Evolutionary conservation across 2,888 invertebrate species (phyloP), one percentile per base, ranked within the genome.

Genomic region (Epinotia ramella): DNA sequence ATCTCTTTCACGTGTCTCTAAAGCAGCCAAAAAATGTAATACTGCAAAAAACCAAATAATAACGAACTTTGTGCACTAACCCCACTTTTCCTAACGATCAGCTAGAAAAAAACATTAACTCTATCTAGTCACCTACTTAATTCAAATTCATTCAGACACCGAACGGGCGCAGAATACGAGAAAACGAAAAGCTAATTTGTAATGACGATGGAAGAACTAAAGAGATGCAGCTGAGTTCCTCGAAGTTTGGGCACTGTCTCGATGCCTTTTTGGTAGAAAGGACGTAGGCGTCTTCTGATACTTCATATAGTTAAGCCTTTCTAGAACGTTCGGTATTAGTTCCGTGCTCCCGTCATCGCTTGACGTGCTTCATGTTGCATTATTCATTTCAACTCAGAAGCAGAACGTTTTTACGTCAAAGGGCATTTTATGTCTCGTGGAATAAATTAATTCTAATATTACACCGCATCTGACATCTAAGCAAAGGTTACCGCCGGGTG

Each of bases 291-390:
- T 18, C 20, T 16, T 33, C 5, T 13, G 1, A 46, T 24, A 65
- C 46, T 49, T 24, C 16, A 7, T 6, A 49, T 16, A 24, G 46
- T 49, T 65, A 9, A 24, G 16, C n/a, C 24, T 46, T 44, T 20
- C 24, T 28, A 49, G 49, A 49, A 49, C 49, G 13, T 49, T 49
- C 5, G 53, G n/a, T n/a, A 1, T 53, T 7, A 24, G 24, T 44
- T 44, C 16, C 59, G 20, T 59, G 33, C 33, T 59, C 12, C 53
- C 24, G 28, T 57, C 67, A 67, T 67, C 20, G 6, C 56, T 44
- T 44, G 56, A 57, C 40, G 20, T 68, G 59, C 44, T 44, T 33
- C 62, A n/a, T 59, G 57, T 68, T 68, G 57, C 68, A 68, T 68
- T 59, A 68, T 68, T 68, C 68, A 68, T 59, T 24, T 68, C 59